A percentile compares a stretch with the other conserved stretches of the same genome.
These are phyloP conservation scores for Trachurus trachurus DNA, from an alignment of 2,797 vertebrate species.

Conservation along the genomic window DNA sequence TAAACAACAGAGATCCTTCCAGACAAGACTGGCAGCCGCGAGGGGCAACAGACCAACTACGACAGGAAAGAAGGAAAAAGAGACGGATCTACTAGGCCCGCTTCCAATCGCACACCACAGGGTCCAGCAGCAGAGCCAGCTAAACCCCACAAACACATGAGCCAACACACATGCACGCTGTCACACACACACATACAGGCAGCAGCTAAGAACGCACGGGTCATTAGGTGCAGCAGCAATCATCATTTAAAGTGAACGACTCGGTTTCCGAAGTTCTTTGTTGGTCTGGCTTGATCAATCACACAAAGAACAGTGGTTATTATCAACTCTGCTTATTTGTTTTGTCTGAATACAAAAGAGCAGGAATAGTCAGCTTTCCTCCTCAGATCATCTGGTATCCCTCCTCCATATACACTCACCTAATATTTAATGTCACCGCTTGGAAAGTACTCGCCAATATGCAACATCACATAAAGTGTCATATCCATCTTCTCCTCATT, in stretches of 20 bases:
- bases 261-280: constrained; percentile 18
- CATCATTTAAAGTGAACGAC: constrained; percentile 41
- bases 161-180: constrained; percentile 19
- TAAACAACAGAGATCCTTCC: constrained; percentile 69
- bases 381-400: constrained; percentile 28
- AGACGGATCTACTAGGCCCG: constrained; percentile 44
- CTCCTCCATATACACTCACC: not conserved
- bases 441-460: constrained; percentile 25
- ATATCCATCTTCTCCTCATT: constrained; percentile 18
- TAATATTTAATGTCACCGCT: constrained; percentile 12
- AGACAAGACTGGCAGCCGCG: constrained; percentile 48
- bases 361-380: constrained; percentile 2
- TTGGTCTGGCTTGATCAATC: constrained; percentile 63
- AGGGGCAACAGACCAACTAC: constrained; percentile 40
- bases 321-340: constrained; percentile 26
- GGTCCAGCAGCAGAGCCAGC: constrained; percentile 49
- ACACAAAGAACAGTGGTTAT: constrained; percentile 17
- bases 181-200: constrained; percentile 21
- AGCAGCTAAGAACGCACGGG: constrained; percentile 30
- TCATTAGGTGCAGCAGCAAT: constrained; percentile 64
- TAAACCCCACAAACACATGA: constrained; percentile 34
- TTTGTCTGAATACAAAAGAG: not conserved
- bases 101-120: constrained; percentile 60
- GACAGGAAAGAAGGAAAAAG: constrained; percentile 27
- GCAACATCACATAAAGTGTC: constrained; percentile 21